These are phyloP conservation scores for Leptinotarsa haldemani DNA, from an alignment of 2,888 invertebrate species.

Conservation along the genomic window DNA sequence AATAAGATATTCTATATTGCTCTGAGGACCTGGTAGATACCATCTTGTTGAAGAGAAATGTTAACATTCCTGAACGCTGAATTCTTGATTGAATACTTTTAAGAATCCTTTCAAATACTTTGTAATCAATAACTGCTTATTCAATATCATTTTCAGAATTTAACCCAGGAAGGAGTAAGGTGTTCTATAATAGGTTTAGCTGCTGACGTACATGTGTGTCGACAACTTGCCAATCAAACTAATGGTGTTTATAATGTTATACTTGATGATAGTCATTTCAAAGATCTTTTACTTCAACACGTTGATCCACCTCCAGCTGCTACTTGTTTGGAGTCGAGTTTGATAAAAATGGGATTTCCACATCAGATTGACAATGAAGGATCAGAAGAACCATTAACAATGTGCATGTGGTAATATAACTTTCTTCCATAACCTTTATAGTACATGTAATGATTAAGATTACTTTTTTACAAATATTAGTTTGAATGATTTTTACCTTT, in stretches of 20 bases:
- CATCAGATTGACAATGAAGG: conserved; percentile 76
- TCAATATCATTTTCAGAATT: conserved; percentile 64
- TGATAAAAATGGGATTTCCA: conserved; percentile 97
- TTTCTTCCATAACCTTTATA: background rate
- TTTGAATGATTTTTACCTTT: no score
- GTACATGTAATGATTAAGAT: background rate
- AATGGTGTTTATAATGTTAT: conserved; percentile 88
- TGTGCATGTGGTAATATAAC: conserved; percentile 87
- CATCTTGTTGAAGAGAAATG: no score
- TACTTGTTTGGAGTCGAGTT: conserved; percentile 76
- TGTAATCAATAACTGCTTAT: background rate
- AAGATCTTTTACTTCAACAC: conserved; percentile 74
- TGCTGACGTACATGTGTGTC: conserved; percentile 94
- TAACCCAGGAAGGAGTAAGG: conserved; percentile 85
- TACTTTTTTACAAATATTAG: no score
- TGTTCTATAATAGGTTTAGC: conserved; percentile 96
- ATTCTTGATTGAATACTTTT: no score
- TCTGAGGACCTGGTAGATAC: no score
- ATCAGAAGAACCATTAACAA: conserved; percentile 76
- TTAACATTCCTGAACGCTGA: no score
- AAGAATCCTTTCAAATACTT: no score
- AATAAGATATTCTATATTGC: no score
- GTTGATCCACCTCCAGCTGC: conserved; percentile 81
- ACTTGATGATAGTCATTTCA: conserved; percentile 84
- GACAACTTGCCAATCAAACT: conserved; percentile 86